Base-by-base conservation (phyloP, 1,140 invertebrate species). In the Camponotus pennsylvanicus region DNA sequence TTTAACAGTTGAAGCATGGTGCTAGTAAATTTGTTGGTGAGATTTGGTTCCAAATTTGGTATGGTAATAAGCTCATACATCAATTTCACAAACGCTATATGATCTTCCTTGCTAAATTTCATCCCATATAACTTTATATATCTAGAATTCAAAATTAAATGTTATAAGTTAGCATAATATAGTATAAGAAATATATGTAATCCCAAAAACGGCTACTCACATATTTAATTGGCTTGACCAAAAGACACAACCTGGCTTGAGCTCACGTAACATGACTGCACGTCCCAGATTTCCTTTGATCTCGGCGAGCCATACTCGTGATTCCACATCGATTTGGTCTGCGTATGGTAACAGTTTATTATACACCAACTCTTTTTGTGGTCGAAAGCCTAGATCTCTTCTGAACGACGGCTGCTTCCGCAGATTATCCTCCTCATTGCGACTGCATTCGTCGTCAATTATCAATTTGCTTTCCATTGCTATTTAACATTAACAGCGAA, bases 81-180 rank as follows among this genome's bases (percentile, higher is more conserved):
- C 55, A 99, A 93, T 92, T 98, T 97, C n/a, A 99, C 97, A 32
- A 99, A 96, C n/a, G 96, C 93, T 34, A 99, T 96, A 93, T 99
- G 98, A 94, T 99, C 98, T 91, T 98, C 97, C 95, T 99, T 99
- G 2, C 97, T 97, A 95, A 99, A 99, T 92, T 98, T 98, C 86
- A 97, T 93, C 15, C 98, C 98, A 96, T 98, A 98, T 37, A 98
- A 94, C 89, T 97, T 96, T 45, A 98, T 97, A 92, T 98, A 99
- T 91, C 97, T 97, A 92, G 86, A 96, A 95, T 52, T 32, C 70
- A 63, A 15, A 34, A 71, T 45, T 15, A 52, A 49, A 15, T 77
- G 49, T 45, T 55, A 37, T 34, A 63, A 42, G 8, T 70, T 64
- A n/a, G 5, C 11, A 32, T 42, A 59, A 75, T 42, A 55, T 5